Percentiles rank a stretch among this genome's conserved stretches.
phyloP scores from a whole-genome alignment of 2,888 invertebrate genomes.

The Eupeodes luniger region DNA sequence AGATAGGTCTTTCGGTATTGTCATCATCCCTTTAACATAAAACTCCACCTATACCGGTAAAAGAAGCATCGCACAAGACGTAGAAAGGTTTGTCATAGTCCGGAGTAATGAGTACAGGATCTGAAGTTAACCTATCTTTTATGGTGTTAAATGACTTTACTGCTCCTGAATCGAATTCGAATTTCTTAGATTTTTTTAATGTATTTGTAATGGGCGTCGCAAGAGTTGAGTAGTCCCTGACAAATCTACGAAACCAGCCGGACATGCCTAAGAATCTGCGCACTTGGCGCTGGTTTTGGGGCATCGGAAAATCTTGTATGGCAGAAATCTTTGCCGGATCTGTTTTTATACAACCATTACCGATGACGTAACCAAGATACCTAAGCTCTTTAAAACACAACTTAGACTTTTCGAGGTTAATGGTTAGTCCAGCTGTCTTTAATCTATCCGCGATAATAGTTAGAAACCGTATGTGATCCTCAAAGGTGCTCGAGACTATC shows the following conservation, averaged over 20 bases:
- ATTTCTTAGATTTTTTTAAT: neutral
- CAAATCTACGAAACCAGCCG: slow-evolving; percentile 73
- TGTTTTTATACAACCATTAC: slow-evolving; percentile 40
- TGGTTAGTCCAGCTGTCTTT: slow-evolving; percentile 48
- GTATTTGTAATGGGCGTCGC: slow-evolving; percentile 40
- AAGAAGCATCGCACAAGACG: slow-evolving; percentile 28
- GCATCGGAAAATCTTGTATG: slow-evolving; percentile 7
- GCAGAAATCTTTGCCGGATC: slow-evolving; percentile 25
- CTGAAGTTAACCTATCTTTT: slow-evolving; percentile 15
- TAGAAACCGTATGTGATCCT: neutral
- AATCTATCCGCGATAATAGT: slow-evolving; percentile 27
- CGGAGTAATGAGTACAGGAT: slow-evolving; percentile 22
- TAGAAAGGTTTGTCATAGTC: slow-evolving; percentile 25
- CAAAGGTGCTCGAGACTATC: slow-evolving; percentile 37
- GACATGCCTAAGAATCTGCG: slow-evolving; percentile 71
- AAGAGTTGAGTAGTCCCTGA: slow-evolving; percentile 48
- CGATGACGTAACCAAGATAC: slow-evolving; percentile 41
- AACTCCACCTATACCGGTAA: slow-evolving; percentile 20
- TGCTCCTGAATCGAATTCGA: neutral
- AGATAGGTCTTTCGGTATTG: slow-evolving; percentile 26
- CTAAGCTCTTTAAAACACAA: slow-evolving; percentile 34
- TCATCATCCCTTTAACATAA: slow-evolving; percentile 38
- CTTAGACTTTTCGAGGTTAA: slow-evolving; percentile 39
- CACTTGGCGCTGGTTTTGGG: slow-evolving; percentile 60
- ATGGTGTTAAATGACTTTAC: neutral